A percentile compares a stretch with the other conserved stretches of the same genome.
Evolutionary conservation across 1,140 invertebrate species (phyloP).

Genomic region (Drosophila albomicans): DNA sequence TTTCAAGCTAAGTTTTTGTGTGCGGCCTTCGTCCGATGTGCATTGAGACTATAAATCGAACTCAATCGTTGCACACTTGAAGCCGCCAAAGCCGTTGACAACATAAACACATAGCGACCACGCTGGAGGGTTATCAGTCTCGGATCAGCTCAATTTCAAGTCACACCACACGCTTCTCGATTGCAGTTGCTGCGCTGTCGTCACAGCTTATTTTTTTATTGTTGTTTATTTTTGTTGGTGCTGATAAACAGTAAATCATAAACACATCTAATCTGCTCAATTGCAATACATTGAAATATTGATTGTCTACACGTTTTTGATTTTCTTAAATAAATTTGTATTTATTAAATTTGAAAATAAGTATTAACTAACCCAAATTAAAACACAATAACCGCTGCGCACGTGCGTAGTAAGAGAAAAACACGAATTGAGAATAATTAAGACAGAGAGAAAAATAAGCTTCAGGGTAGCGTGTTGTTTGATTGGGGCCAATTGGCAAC

Average conservation of each 20-base stretch:
- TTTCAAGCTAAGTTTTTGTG: neutral
- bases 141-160: slow-evolving; percentile 48
- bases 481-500: slow-evolving; percentile 9
- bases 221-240: slow-evolving; percentile 49
- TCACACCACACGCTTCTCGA: slow-evolving; percentile 53
- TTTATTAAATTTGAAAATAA: neutral
- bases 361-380: slow-evolving; percentile 57
- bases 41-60: slow-evolving; percentile 35
- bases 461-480: neutral
- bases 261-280: slow-evolving; percentile 52
- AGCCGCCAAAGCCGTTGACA: slow-evolving; percentile 55
- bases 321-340: neutral
- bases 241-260: slow-evolving; percentile 32
- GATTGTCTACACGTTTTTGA: neutral
- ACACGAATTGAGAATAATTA: slow-evolving; percentile 7
- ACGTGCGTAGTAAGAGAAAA: slow-evolving; percentile 53
- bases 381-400: slow-evolving; percentile 49
- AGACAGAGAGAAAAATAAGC: neutral
- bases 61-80: slow-evolving; percentile 2
- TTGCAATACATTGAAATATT: neutral
- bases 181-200: slow-evolving; percentile 57
- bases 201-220: slow-evolving; percentile 56
- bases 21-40: slow-evolving; percentile 16
- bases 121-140: slow-evolving; percentile 66
- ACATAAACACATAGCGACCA: slow-evolving; percentile 15